phyloP scores from a whole-genome alignment of 2,113 vertebrate species.

The Colinus virginianus region DNA sequence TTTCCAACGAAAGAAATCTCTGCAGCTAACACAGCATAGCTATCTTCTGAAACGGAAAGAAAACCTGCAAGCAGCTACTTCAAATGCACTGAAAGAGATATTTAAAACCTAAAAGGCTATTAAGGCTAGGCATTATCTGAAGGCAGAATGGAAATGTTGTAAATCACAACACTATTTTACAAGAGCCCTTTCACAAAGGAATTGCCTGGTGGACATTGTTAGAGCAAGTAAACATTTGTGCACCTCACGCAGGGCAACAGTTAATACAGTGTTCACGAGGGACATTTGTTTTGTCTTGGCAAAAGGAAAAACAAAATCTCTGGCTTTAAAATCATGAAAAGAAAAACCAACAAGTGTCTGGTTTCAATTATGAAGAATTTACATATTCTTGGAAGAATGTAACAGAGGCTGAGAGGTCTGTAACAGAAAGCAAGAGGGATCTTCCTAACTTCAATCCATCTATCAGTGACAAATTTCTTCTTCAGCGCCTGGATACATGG shows the following conservation, averaged over 20 bases:
- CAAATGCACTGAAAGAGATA: background rate
- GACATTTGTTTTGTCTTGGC: background rate
- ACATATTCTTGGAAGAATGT: background rate
- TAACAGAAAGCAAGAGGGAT: slow-evolving; percentile 17
- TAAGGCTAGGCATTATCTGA: background rate
- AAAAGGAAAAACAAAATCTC: background rate
- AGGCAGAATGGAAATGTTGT: background rate
- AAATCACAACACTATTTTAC: background rate
- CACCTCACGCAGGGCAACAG: background rate
- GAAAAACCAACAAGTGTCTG: background rate
- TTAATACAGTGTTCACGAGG: background rate
- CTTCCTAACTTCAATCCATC: background rate
- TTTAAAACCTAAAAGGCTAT: background rate
- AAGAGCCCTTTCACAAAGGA: background rate
- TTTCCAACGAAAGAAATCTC: background rate
- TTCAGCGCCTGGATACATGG: background rate
- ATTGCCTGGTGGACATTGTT: background rate
- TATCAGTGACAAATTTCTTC: background rate
- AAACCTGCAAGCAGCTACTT: background rate
- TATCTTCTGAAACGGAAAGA: background rate
- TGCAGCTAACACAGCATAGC: background rate
- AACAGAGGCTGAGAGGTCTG: background rate
- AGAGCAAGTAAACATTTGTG: background rate
- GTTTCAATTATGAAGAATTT: background rate
- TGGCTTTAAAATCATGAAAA: background rate